These are phyloP conservation scores for Lethrus apterus DNA, from an alignment of 1,140 invertebrate genomes.

Conservation along the genomic window DNA sequence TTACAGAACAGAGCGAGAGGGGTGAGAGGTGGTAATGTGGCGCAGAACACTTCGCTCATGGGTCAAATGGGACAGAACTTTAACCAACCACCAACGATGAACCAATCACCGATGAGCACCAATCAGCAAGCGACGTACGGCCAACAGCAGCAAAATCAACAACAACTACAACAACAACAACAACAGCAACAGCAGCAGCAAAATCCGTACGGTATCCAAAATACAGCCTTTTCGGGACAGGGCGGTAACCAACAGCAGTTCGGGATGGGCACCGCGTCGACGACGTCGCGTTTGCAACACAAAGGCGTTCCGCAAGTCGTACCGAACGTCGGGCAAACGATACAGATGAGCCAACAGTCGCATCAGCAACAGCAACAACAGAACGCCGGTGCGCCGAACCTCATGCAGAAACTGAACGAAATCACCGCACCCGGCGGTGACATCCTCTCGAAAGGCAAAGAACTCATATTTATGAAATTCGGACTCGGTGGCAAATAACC, in stretches of 20 bases:
- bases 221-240: slow-evolving; percentile 21
- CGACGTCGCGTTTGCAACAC: slow-evolving; percentile 28
- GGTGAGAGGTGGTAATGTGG: slow-evolving; percentile 39
- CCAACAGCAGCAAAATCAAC: slow-evolving; percentile 21
- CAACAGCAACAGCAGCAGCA: slow-evolving; percentile 20
- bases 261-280: slow-evolving; percentile 28
- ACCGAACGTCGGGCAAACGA: slow-evolving; percentile 46
- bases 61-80: slow-evolving; percentile 15
- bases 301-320: slow-evolving; percentile 53
- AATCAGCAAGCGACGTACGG: slow-evolving; percentile 9
- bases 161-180: slow-evolving; percentile 8
- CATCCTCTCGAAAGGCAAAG: slow-evolving; percentile 82
- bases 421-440: slow-evolving; percentile 74
- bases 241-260: slow-evolving; percentile 24
- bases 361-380: slow-evolving; percentile 38
- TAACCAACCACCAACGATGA: slow-evolving; percentile 16
- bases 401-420: slow-evolving; percentile 76
- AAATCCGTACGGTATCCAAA: background rate
- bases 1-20: slow-evolving; percentile 40
- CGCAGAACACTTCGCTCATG: slow-evolving; percentile 10
- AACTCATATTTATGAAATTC: slow-evolving; percentile 86
- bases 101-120: slow-evolving; percentile 4
- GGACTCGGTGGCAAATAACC: slow-evolving; percentile 71
- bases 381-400: slow-evolving; percentile 51
- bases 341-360: slow-evolving; percentile 33